These are phyloP conservation scores for Engraulis encrasicolus DNA, from an alignment of 2,113 vertebrate genomes.

Conservation along the genomic window DNA sequence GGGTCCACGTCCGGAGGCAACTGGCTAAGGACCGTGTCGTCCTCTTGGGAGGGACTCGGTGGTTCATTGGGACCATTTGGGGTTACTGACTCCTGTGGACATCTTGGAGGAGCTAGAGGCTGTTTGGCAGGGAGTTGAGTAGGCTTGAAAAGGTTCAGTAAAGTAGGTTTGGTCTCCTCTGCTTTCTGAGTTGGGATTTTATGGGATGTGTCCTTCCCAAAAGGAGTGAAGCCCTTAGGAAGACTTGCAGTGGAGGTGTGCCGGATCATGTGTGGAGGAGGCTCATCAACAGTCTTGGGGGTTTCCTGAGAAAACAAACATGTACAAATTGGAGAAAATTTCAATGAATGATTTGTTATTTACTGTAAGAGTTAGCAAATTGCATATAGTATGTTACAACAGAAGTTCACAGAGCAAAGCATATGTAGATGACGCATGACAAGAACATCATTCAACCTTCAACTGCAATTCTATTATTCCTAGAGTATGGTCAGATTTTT, in stretches of 20 bases:
- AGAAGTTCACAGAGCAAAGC: too few species aligned
- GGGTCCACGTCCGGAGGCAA: conserved; percentile 76
- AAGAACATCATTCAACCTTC: not conserved
- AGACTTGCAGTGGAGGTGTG: not conserved
- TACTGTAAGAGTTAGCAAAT: too few species aligned
- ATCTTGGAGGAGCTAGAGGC: not conserved
- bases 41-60: not conserved
- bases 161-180: not conserved
- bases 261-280: too few species aligned
- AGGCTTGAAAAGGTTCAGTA: not conserved
- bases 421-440: not conserved
- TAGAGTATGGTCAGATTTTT: not conserved
- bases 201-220: not conserved
- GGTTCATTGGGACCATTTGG: not conserved
- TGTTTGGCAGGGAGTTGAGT: not conserved
- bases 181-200: not conserved
- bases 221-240: not conserved
- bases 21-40: not conserved
- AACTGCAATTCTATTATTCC: not conserved
- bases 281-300: too few species aligned
- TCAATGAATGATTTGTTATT: too few species aligned
- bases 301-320: too few species aligned
- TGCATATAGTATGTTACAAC: too few species aligned
- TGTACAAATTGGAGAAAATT: too few species aligned
- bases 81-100: not conserved